These are phyloP conservation scores for Pollenia angustigena DNA, from an alignment of 2,888 invertebrate species.

Conservation along the genomic window DNA sequence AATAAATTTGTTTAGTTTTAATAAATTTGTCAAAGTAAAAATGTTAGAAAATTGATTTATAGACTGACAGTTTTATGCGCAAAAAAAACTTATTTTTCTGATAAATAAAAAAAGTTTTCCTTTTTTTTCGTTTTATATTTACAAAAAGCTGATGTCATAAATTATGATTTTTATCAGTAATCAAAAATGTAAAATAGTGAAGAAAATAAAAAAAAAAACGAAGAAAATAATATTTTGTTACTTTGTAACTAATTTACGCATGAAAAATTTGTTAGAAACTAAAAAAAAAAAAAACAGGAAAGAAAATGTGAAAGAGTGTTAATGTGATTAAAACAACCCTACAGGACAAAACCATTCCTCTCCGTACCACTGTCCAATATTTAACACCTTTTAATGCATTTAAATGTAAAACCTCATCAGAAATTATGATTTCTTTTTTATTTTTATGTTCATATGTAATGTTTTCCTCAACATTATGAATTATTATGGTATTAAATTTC, in stretches of 20 bases:
- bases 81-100: conserved; percentile 38
- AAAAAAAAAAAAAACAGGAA: conserved; percentile 25
- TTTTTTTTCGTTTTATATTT: background rate
- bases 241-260: conserved; percentile 66
- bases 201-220: conserved; percentile 44
- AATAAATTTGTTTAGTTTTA: conserved; percentile 55
- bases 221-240: conserved; percentile 45
- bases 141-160: conserved; percentile 80
- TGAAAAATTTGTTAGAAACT: conserved; percentile 49
- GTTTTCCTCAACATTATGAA: background rate
- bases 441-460: background rate
- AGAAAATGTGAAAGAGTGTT: conserved; percentile 3
- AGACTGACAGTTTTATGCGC: conserved; percentile 26
- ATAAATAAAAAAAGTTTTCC: conserved; percentile 19
- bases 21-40: conserved; percentile 67
- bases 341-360: background rate
- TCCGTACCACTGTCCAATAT: background rate
- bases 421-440: background rate
- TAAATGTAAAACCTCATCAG: background rate
- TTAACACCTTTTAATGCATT: background rate
- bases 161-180: conserved; percentile 83
- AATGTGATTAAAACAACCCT: conserved; percentile 33
- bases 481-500: conserved; percentile 3
- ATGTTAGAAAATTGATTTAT: conserved; percentile 68
- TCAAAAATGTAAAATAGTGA: conserved; percentile 78